A percentile compares a stretch with the other conserved stretches of the same genome.
Conservation (phyloP, 2,797 vertebrate species). For the Anolis apletophallus region DNA sequence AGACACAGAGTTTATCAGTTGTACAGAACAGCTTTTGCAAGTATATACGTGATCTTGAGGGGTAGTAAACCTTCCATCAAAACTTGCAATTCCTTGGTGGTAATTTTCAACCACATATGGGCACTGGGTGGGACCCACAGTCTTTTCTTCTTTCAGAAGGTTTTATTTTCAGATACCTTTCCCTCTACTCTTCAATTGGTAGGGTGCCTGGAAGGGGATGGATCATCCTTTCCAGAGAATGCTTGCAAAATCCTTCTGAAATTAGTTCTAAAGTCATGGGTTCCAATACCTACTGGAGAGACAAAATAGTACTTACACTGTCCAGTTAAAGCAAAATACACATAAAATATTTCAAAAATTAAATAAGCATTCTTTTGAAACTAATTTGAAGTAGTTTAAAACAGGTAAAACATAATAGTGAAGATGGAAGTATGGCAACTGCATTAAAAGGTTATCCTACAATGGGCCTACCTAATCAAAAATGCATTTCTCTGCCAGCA, state of each 20-base stretch:
- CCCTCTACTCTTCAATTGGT: not conserved
- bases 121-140: not conserved
- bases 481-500: no score
- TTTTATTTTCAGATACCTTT: not conserved
- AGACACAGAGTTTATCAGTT: not conserved
- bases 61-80: not conserved
- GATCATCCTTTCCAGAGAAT: not conserved
- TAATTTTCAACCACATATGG: not conserved
- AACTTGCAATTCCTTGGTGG: not conserved
- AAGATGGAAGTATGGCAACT: no score
- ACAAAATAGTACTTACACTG: not conserved
- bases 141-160: not conserved
- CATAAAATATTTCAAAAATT: no score
- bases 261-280: not conserved
- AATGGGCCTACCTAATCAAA: no score
- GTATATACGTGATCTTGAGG: not conserved
- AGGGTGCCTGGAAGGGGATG: not conserved
- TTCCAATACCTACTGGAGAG: not conserved
- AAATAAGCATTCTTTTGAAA: no score
- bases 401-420: no score
- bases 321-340: no score
- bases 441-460: no score
- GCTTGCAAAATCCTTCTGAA: not conserved
- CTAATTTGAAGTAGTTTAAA: no score
- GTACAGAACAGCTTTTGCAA: not conserved